Evolutionary conservation across 2,113 vertebrate species (phyloP).

Genomic region (Phylloscopus trochilus): DNA sequence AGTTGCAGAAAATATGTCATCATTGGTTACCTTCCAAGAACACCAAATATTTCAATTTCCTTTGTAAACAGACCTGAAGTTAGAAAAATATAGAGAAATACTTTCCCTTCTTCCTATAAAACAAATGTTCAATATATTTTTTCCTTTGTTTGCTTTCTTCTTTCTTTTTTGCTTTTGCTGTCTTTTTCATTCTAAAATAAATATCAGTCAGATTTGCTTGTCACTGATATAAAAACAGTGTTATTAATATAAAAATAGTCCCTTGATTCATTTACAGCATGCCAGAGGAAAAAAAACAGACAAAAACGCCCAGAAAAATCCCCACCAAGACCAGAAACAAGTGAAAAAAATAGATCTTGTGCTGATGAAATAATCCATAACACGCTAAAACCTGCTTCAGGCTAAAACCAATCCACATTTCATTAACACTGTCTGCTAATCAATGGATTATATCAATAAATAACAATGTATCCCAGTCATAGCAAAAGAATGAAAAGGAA

Average conservation of each 20-base stretch:
- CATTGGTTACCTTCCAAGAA: not conserved
- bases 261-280: not conserved
- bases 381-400: not conserved
- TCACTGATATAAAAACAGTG: not conserved
- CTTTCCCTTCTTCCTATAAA: not conserved
- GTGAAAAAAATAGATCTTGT: not conserved
- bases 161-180: no score
- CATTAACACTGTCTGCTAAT: not conserved
- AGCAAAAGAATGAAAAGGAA: not conserved
- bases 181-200: not conserved
- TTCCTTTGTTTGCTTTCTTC: not conserved
- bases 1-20: not conserved
- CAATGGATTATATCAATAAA: not conserved
- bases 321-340: not conserved
- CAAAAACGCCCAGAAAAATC: accelerated
- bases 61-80: not conserved
- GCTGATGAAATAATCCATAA: not conserved
- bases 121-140: not conserved
- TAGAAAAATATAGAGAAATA: not conserved
- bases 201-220: not conserved
- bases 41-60: not conserved
- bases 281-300: not conserved
- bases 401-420: not conserved
- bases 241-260: not conserved
- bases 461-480: not conserved